Conservation (phyloP, 2,888 invertebrate genomes). For the Hypercompe scribonia region DNA sequence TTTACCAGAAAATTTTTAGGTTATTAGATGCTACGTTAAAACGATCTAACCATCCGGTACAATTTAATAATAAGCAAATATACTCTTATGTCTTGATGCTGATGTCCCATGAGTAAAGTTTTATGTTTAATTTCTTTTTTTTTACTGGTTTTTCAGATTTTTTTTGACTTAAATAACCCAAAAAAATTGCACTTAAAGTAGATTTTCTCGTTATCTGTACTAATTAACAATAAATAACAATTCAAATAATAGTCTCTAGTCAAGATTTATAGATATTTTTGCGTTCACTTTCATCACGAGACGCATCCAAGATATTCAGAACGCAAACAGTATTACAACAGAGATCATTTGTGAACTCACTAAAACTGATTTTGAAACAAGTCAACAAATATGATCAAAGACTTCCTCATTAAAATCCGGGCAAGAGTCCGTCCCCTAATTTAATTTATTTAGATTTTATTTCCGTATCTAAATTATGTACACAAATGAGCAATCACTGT, state of each 20-base stretch:
- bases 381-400: constrained; percentile 33
- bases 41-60: neutral
- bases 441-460: constrained; percentile 59
- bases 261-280: neutral
- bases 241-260: neutral
- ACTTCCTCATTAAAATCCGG: constrained; percentile 43
- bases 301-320: neutral
- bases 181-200: neutral
- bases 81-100: too few species aligned
- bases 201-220: neutral
- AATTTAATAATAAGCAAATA: neutral
- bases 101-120: too few species aligned
- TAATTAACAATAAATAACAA: neutral
- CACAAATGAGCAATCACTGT: constrained; percentile 62
- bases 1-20: neutral
- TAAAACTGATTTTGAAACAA: neutral
- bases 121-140: too few species aligned
- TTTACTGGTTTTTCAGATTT: too few species aligned
- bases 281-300: neutral
- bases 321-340: neutral
- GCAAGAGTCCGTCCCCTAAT: constrained; percentile 25
- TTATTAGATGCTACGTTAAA: neutral
- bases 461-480: constrained; percentile 63
- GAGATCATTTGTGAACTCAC: neutral
- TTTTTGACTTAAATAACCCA: too few species aligned